Conservation (phyloP, 2,888 invertebrate species). For the Hemistola chrysoprasaria region DNA sequence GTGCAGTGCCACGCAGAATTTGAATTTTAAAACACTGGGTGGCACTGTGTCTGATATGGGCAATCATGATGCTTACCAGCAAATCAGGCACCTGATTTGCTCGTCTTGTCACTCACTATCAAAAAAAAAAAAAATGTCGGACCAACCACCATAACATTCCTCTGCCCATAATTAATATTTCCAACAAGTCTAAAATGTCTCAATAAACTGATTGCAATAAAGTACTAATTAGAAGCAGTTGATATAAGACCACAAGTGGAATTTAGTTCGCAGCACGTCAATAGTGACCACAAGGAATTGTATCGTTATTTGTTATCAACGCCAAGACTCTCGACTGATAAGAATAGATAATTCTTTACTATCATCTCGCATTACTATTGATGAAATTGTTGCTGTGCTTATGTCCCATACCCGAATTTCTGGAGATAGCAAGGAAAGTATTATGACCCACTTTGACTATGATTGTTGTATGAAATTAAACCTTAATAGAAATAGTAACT, state of each 20-base stretch:
- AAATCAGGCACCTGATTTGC: no score
- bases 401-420: constrained; percentile 16
- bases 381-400: constrained; percentile 24
- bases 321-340: constrained; percentile 28
- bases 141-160: neutral
- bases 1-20: no score
- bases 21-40: no score
- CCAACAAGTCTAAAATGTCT: no score
- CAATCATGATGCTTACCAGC: no score
- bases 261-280: constrained; percentile 19
- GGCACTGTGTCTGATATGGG: no score
- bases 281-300: constrained; percentile 6
- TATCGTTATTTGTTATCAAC: constrained; percentile 19
- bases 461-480: no score
- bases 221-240: neutral
- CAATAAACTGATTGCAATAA: neutral
- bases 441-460: no score
- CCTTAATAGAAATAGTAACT: no score
- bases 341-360: constrained; percentile 31
- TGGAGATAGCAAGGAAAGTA: constrained; percentile 1
- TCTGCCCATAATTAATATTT: no score
- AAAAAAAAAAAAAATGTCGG: no score
- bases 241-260: neutral
- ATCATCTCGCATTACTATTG: constrained; percentile 28
- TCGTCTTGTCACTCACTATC: no score